phyloP scores from a whole-genome alignment of 2,888 invertebrate species.

The Sesia apiformis region DNA sequence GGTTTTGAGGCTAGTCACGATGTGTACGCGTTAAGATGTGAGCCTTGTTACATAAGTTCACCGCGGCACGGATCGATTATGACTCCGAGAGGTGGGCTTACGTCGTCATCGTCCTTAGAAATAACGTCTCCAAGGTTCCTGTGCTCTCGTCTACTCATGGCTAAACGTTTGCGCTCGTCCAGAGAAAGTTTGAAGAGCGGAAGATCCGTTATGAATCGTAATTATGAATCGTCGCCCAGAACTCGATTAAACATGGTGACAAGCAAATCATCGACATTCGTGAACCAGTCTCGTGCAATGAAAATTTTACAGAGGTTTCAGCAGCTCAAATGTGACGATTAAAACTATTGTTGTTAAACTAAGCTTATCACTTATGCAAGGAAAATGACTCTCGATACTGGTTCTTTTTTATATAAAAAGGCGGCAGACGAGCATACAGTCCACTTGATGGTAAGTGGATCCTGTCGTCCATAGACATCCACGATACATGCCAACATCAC shows the following conservation, averaged over 20 bases:
- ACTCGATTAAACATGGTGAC: constrained; percentile 22
- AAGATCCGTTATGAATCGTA: background rate
- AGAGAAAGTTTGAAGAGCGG: constrained; percentile 17
- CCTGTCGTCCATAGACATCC: too few species aligned
- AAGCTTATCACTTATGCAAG: too few species aligned
- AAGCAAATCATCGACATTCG: constrained; percentile 27
- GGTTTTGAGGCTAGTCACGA: constrained; percentile 24
- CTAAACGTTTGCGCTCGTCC: constrained; percentile 23
- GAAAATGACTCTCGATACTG: too few species aligned
- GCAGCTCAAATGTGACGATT: constrained; percentile 32
- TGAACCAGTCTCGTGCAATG: constrained; percentile 35
- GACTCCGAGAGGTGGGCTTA: constrained; percentile 25
- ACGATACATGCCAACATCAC: too few species aligned
- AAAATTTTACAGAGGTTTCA: constrained; percentile 47
- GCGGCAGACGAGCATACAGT: too few species aligned
- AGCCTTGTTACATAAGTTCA: constrained; percentile 44
- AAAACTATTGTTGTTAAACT: too few species aligned
- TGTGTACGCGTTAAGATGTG: constrained; percentile 27
- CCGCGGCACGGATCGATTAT: constrained; percentile 38
- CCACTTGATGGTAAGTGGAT: too few species aligned
- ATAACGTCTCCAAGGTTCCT: constrained; percentile 34
- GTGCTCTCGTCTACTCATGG: constrained; percentile 35
- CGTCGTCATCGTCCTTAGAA: constrained; percentile 37
- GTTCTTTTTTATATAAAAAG: too few species aligned
- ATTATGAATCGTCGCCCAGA: constrained; percentile 6